Percentiles rank a stretch among this genome's conserved stretches.
These are phyloP conservation scores for Stichodactyla helianthus DNA, from an alignment of 64 coral and sea anemone species.

Conservation along the genomic window DNA sequence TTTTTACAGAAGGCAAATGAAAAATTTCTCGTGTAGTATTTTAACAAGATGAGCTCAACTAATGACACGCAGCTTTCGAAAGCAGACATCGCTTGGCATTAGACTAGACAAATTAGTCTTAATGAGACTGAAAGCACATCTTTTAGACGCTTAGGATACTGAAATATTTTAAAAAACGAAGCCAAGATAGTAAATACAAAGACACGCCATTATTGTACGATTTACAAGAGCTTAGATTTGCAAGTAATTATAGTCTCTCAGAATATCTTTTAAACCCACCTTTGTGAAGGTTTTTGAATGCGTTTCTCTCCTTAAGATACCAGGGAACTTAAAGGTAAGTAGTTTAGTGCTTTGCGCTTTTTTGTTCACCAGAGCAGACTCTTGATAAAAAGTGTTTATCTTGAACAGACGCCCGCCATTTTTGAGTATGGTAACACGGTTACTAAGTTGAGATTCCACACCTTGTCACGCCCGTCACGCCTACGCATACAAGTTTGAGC, in stretches of 20 bases:
- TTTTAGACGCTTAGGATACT: not conserved
- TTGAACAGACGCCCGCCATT: slow-evolving; percentile 2
- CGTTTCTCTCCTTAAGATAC: not conserved
- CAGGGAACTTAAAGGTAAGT: not conserved
- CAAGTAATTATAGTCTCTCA: not conserved
- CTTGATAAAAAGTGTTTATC: not conserved
- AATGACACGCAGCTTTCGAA: not conserved
- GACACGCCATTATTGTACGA: not conserved
- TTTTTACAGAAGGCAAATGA: not conserved
- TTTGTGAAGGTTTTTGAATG: not conserved
- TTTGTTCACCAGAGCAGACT: not conserved
- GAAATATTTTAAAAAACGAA: not conserved
- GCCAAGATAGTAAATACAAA: not conserved
- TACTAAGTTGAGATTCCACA: not conserved
- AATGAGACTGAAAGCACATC: not conserved
- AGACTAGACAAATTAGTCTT: not conserved
- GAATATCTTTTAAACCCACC: not conserved
- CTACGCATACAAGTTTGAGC: not conserved
- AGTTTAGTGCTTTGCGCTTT: not conserved
- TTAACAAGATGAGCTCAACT: not conserved
- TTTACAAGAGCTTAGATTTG: not conserved
- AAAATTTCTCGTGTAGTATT: not conserved
- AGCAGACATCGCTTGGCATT: not conserved
- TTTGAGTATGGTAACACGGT: slow-evolving; percentile 15
- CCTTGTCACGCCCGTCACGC: slow-evolving; percentile 24